Conservation (phyloP, 2,888 invertebrate genomes). For the Tupiocoris notatus region DNA sequence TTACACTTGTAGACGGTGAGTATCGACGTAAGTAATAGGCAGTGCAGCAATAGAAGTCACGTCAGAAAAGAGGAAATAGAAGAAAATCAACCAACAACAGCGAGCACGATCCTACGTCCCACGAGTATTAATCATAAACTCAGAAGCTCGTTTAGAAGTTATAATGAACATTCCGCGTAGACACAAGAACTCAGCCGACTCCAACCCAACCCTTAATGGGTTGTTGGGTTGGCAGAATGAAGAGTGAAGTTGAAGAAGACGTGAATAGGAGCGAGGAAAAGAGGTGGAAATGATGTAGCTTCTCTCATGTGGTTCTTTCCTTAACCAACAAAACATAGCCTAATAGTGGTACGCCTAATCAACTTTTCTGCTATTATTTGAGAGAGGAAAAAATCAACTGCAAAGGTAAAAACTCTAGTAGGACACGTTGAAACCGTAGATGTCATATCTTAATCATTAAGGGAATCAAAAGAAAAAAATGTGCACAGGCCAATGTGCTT, state of each 20-base stretch:
- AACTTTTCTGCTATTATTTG: too few relatives aligned
- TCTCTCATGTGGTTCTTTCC: not conserved
- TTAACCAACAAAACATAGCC: not conserved
- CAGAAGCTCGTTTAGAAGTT: conserved; percentile 39
- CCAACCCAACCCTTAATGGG: conserved; percentile 7
- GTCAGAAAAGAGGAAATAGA: not conserved
- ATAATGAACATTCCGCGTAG: conserved; percentile 40
- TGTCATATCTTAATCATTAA: too few relatives aligned
- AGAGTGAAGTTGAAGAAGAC: conserved; percentile 45
- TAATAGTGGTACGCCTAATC: too few relatives aligned
- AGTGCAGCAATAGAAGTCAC: not conserved
- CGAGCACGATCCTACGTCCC: conserved; percentile 11
- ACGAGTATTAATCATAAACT: conserved; percentile 37
- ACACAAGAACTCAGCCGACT: conserved; percentile 33
- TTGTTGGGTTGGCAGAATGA: conserved; percentile 38
- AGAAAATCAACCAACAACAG: conserved; percentile 16
- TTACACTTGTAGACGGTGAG: too few relatives aligned
- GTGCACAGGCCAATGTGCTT: too few relatives aligned
- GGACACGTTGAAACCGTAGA: too few relatives aligned
- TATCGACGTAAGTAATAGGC: too few relatives aligned
- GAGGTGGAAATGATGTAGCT: not conserved
- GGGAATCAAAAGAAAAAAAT: too few relatives aligned
- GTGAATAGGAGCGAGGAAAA: conserved; percentile 47
- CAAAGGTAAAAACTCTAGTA: too few relatives aligned
- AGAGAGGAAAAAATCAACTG: too few relatives aligned